A percentile compares a stretch with the other conserved stretches of the same genome.
Conservation (phyloP, 2,888 invertebrate genomes). For the Aproaerema taeniolella region DNA sequence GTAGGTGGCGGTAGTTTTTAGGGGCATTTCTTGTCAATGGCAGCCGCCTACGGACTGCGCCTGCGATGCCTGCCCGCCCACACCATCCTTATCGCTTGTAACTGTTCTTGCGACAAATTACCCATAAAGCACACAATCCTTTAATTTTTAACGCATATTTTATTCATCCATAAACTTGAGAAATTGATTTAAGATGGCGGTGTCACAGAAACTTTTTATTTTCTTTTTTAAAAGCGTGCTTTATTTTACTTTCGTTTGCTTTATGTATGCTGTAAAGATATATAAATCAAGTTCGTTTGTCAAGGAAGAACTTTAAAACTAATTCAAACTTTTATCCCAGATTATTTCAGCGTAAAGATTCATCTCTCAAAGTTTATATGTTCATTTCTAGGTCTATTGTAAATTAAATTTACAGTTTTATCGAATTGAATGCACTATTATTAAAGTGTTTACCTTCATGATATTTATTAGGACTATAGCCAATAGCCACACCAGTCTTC, state of each 20-base stretch:
- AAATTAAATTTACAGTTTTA: too few species aligned
- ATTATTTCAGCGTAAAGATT: neutral
- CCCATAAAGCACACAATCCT: constrained; percentile 40
- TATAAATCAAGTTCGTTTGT: constrained; percentile 17
- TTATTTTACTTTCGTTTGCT: constrained; percentile 7
- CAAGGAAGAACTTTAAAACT: constrained; percentile 32
- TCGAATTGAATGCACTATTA: too few species aligned
- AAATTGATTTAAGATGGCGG: too few species aligned
- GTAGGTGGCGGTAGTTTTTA: constrained; percentile 38
- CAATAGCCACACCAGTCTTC: too few species aligned
- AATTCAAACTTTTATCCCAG: too few species aligned
- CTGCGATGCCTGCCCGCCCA: constrained; percentile 56
- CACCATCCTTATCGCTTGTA: constrained; percentile 59
- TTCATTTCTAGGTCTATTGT: too few species aligned
- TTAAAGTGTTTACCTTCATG: too few species aligned
- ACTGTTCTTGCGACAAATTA: constrained; percentile 66
- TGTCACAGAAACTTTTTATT: neutral
- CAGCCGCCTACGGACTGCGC: constrained; percentile 55
- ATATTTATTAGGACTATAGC: too few species aligned
- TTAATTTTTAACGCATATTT: constrained; percentile 43
- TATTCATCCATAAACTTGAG: constrained; percentile 26
- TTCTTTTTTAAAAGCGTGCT: neutral
- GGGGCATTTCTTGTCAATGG: constrained; percentile 59
- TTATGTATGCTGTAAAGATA: constrained; percentile 2
- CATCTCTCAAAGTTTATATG: too few species aligned